Conservation (phyloP, 2,888 invertebrate genomes). For the Leucophenga montana region DNA sequence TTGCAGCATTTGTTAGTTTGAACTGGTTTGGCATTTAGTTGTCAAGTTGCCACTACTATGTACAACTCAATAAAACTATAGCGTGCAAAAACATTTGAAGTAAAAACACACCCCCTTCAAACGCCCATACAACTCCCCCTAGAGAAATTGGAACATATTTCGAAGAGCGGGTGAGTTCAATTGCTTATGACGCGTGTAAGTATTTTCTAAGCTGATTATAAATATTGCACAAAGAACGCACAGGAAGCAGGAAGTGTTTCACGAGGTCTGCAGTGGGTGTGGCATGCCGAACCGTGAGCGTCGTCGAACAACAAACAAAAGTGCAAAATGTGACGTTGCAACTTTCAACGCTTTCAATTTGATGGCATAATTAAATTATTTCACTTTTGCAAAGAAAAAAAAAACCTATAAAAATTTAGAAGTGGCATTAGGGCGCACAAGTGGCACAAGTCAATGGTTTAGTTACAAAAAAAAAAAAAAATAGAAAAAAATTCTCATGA, state of each 20-base stretch:
- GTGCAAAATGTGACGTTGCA: slow-evolving; percentile 41
- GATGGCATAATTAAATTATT: slow-evolving; percentile 61
- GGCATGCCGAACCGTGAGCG: neutral
- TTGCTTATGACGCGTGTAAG: slow-evolving; percentile 28
- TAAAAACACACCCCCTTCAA: neutral
- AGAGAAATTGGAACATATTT: slow-evolving; percentile 30
- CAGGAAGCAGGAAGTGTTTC: slow-evolving; percentile 45
- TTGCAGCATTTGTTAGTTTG: slow-evolving; percentile 61
- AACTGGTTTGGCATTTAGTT: slow-evolving; percentile 4
- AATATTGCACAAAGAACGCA: slow-evolving; percentile 41
- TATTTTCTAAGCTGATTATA: slow-evolving; percentile 60
- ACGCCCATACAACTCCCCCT: neutral
- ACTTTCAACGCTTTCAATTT: slow-evolving; percentile 64
- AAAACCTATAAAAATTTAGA: too few relatives aligned
- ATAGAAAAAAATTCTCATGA: too few relatives aligned
- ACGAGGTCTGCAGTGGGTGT: neutral
- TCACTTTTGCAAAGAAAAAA: slow-evolving; percentile 5
- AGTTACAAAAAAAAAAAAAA: too few relatives aligned
- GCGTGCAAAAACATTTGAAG: slow-evolving; percentile 30
- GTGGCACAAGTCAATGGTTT: slow-evolving; percentile 34
- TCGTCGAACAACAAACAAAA: slow-evolving; percentile 15
- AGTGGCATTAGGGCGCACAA: neutral
- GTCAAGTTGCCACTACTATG: too few relatives aligned
- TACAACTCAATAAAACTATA: slow-evolving; percentile 42
- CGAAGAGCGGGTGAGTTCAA: slow-evolving; percentile 26